These are phyloP conservation scores for Cyclargus thomasi DNA, from an alignment of 1,140 invertebrate genomes.

Conservation along the genomic window DNA sequence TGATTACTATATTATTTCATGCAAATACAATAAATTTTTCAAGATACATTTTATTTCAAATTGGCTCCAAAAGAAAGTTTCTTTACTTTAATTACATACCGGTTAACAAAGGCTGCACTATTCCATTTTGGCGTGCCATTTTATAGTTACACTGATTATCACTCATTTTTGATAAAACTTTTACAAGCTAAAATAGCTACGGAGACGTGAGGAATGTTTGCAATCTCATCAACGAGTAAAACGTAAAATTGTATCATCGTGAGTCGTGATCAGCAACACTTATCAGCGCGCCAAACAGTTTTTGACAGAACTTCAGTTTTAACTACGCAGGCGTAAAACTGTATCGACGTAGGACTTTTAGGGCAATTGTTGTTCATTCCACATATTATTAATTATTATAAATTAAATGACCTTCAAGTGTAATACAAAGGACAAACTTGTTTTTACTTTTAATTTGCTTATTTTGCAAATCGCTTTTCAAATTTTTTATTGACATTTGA, in stretches of 20 bases:
- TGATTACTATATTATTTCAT: no score
- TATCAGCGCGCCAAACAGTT: conserved; percentile 69
- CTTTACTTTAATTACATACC: conserved; percentile 72
- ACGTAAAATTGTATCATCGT: conserved; percentile 64
- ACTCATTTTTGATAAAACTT: conserved; percentile 50
- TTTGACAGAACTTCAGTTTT: conserved; percentile 44
- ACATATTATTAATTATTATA: no score
- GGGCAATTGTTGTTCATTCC: not conserved
- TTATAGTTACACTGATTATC: conserved; percentile 39
- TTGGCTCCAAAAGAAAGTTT: conserved; percentile 42
- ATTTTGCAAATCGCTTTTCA: not conserved
- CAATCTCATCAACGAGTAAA: conserved; percentile 54
- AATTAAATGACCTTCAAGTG: not conserved
- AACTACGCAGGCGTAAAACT: conserved; percentile 54
- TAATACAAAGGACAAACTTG: not conserved
- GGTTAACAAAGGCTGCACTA: conserved; percentile 87
- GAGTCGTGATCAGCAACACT: conserved; percentile 52
- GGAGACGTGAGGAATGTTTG: conserved; percentile 48
- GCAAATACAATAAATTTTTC: no score
- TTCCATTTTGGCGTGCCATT: conserved; percentile 81
- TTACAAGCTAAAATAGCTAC: conserved; percentile 12
- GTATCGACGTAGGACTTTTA: not conserved
- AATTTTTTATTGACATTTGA: no score
- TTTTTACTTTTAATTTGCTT: not conserved
- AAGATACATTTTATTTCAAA: conserved; percentile 34